A percentile compares a stretch with the other conserved stretches of the same genome.
These are phyloP conservation scores for Bucorvus abyssinicus DNA, from an alignment of 2,797 vertebrate genomes.

Conservation along the genomic window DNA sequence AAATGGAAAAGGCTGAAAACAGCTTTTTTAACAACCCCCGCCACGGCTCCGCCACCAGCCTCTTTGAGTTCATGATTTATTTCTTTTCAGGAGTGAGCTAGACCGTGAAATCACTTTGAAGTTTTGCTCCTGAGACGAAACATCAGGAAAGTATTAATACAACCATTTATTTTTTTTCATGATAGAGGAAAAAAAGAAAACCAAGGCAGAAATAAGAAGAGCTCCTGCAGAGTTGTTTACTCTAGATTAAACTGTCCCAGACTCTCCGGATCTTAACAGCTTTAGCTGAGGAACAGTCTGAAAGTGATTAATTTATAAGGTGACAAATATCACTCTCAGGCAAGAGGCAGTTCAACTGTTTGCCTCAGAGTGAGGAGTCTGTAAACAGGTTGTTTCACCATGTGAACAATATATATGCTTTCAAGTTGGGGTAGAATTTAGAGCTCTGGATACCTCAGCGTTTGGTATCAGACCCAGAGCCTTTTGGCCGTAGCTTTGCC, in stretches of 20 bases:
- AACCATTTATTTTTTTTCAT: neutral
- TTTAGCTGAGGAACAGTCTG: slow-evolving; percentile 16
- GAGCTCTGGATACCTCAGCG: neutral
- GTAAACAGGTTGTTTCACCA: slow-evolving; percentile 21
- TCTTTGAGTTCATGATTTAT: slow-evolving; percentile 58
- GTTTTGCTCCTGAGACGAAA: slow-evolving; percentile 60
- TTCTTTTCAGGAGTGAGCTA: slow-evolving; percentile 54
- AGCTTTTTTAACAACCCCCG: slow-evolving; percentile 30
- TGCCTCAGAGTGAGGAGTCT: neutral
- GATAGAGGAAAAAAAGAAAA: slow-evolving; percentile 2
- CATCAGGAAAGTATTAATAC: slow-evolving; percentile 45
- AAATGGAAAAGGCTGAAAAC: slow-evolving; percentile 45
- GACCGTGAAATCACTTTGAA: slow-evolving; percentile 66
- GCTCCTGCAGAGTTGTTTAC: slow-evolving; percentile 54
- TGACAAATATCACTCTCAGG: slow-evolving; percentile 45
- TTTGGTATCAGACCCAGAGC: neutral
- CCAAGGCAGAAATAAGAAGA: slow-evolving; percentile 44
- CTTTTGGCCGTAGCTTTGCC: neutral
- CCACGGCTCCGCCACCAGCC: neutral
- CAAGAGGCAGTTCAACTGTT: neutral
- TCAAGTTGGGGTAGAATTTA: neutral
- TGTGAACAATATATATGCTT: neutral
- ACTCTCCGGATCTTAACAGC: neutral
- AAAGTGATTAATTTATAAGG: slow-evolving; percentile 59
- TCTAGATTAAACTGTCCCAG: slow-evolving; percentile 55